A percentile compares a stretch with the other conserved stretches of the same genome.
Conservation (phyloP, 2,888 invertebrate genomes). For the Protophormia terraenovae region DNA sequence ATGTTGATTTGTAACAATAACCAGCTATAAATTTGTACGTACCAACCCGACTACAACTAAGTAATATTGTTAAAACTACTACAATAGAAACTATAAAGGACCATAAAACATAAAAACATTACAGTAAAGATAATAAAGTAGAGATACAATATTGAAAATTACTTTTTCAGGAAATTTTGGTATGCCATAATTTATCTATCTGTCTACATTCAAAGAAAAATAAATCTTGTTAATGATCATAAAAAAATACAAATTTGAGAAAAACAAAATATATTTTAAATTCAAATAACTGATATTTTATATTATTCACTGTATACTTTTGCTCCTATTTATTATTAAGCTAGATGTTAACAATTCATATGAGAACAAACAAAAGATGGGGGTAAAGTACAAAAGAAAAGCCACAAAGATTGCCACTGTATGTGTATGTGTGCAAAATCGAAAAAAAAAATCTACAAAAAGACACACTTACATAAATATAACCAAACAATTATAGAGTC, state of each 20-base stretch:
- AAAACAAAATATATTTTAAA: no score
- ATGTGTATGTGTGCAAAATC: not conserved
- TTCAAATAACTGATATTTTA: no score
- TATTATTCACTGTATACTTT: not conserved
- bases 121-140: not conserved
- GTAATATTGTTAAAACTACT: not conserved
- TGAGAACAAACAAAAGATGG: not conserved
- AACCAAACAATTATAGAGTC: not conserved
- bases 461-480: not conserved
- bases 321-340: not conserved
- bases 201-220: no score
- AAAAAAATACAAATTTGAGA: no score
- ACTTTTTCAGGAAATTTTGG: no score
- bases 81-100: not conserved
- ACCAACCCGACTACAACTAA: not conserved
- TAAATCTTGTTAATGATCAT: no score
- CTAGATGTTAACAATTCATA: not conserved
- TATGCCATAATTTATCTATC: no score
- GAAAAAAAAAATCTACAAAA: not conserved
- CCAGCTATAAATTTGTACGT: not conserved
- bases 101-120: not conserved
- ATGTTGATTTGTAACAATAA: constrained; percentile 17
- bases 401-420: not conserved
- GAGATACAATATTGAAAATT: not conserved
- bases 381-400: not conserved